Conservation (phyloP, 1,140 invertebrate genomes). For the Lepidurus arcticus region DNA sequence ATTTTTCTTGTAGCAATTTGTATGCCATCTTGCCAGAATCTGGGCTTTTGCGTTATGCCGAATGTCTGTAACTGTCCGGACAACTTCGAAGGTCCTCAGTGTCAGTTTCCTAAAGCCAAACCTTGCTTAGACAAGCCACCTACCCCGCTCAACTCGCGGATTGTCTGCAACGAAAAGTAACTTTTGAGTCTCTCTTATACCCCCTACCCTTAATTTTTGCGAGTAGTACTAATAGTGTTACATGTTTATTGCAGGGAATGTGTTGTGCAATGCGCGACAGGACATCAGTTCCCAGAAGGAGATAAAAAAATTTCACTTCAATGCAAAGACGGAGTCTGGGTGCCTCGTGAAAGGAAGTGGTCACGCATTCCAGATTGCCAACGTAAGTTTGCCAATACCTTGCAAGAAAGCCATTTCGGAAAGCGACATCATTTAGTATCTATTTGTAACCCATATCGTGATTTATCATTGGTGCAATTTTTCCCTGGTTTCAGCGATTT, state of each 20-base stretch:
- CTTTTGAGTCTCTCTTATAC: constrained; percentile 33
- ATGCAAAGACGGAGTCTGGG: constrained; percentile 60
- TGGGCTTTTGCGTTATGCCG: constrained; percentile 64
- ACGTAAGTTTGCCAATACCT: constrained; percentile 28
- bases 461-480: neutral
- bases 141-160: constrained; percentile 57
- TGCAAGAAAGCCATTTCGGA: neutral
- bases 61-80: constrained; percentile 64
- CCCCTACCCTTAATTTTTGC: neutral
- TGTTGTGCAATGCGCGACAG: constrained; percentile 54
- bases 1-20: constrained; percentile 57
- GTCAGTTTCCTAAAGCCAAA: constrained; percentile 61
- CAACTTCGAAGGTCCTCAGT: constrained; percentile 64
- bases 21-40: constrained; percentile 65
- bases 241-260: constrained; percentile 50
- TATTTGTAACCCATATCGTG: neutral
- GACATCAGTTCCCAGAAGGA: constrained; percentile 62
- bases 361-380: constrained; percentile 34
- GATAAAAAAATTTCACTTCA: constrained; percentile 53
- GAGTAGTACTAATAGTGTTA: constrained; percentile 24
- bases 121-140: constrained; percentile 60
- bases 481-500: constrained; percentile 53
- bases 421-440: neutral
- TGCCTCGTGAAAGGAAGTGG: constrained; percentile 46
- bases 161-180: constrained; percentile 59